Base-by-base conservation (phyloP, 2,888 invertebrate species). In the Mellilla xanthometata region DNA sequence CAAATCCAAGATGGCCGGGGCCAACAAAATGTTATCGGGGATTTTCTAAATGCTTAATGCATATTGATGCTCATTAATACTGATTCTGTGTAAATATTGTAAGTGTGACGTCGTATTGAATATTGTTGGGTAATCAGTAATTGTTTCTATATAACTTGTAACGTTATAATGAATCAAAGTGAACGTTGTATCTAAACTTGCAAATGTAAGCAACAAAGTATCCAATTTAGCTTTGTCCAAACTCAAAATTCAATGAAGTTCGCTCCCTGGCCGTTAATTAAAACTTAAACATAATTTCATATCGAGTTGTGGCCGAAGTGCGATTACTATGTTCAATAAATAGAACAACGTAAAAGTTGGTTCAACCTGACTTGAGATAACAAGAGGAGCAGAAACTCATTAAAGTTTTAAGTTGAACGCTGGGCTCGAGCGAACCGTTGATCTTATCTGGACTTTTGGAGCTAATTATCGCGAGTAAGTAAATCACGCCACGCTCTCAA, bases 341-440 rank as follows among this genome's bases (percentile, higher is more conserved):
- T 74, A 79, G 76, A 76, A 72, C 71, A 75, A 71, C 68, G 71
- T 62, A 56, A 65, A 77, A 80, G 70, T 78, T 77, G 60, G 65
- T 60, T 67, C 62, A 75, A 80, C 68, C 72, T 72, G 67, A 66
- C 65, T 74, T 71, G 74, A 78, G 81, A 83, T 81, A 85, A 81
- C 82, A 81, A 80, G 75, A 73, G 64, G 76, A 75, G 73, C 72
- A 67, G 61, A 82, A 84, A 84, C 81, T 86, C 83, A 83, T 87
- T 84, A 78, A 87, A 86, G 78, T 86, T 86, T 84, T 81, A 82
- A 79, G 79, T 75, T 80, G 68, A 60, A 65, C 62, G 54, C 51
- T 53, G 49, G 52, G 60, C 58, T 53, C 62, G 62, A 56, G 63
- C 60, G 52, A 62, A 67, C 62, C 65, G 75, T 75, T 76, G 76